These are phyloP conservation scores for Thymelicus lineola DNA, from an alignment of 2,888 invertebrate genomes.

Conservation along the genomic window DNA sequence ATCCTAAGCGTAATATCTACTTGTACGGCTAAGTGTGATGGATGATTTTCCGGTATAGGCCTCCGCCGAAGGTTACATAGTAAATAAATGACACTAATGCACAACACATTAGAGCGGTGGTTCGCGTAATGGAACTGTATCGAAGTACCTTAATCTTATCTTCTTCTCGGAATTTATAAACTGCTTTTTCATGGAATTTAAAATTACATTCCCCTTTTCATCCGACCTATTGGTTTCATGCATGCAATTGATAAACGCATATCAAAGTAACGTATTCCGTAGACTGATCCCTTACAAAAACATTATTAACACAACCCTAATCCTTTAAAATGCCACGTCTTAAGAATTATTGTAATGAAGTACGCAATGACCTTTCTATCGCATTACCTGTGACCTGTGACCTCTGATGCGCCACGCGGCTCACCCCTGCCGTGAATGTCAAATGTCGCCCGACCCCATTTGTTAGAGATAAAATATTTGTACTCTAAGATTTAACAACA, in stretches of 20 bases:
- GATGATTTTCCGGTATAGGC: slow-evolving; percentile 49
- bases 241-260: no score
- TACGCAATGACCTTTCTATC: slow-evolving; percentile 59
- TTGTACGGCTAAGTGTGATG: slow-evolving; percentile 56
- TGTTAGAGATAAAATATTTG: slow-evolving; percentile 59
- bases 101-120: slow-evolving; percentile 15
- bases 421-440: slow-evolving; percentile 47
- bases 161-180: neutral
- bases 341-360: slow-evolving; percentile 51
- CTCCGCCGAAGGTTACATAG: slow-evolving; percentile 19
- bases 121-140: neutral
- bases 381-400: slow-evolving; percentile 61
- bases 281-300: neutral
- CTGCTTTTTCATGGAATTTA: no score
- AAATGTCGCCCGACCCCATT: slow-evolving; percentile 58
- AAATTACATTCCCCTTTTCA: no score
- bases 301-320: slow-evolving; percentile 40
- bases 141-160: neutral
- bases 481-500: slow-evolving; percentile 56
- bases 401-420: slow-evolving; percentile 71
- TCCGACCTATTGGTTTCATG: no score
- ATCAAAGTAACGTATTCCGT: no score
- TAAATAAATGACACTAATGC: slow-evolving; percentile 25
- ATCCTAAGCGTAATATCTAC: slow-evolving; percentile 55
- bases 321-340: slow-evolving; percentile 50